These are phyloP conservation scores for Cotesia typhae DNA, from an alignment of 1,140 invertebrate genomes.

Conservation along the genomic window DNA sequence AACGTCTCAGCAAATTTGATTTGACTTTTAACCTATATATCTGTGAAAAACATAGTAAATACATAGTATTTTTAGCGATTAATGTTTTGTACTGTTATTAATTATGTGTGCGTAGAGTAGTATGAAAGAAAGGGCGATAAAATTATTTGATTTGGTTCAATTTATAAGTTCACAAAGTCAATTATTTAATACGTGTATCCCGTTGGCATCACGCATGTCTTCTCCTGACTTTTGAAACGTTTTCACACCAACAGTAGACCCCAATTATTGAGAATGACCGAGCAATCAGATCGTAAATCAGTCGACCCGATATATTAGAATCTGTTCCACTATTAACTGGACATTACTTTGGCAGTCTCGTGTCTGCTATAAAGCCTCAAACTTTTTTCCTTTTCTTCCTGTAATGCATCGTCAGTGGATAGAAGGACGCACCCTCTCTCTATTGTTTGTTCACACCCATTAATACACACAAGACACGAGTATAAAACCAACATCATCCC, in stretches of 20 bases:
- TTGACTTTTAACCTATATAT: constrained; percentile 3
- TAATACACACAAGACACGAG: constrained; percentile 10
- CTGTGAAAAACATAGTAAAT: background rate
- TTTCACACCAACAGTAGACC: constrained; percentile 46
- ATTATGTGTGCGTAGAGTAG: background rate
- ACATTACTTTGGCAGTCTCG: constrained; percentile 48
- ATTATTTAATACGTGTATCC: constrained; percentile 3
- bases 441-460: constrained; percentile 30
- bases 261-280: constrained; percentile 58
- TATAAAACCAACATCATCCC: constrained; percentile 45
- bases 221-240: constrained; percentile 43
- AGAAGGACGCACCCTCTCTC: constrained; percentile 45
- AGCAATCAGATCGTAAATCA: constrained; percentile 46
- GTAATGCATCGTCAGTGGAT: constrained; percentile 32
- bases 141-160: too few species aligned
- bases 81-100: too few species aligned
- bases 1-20: background rate
- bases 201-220: constrained; percentile 36
- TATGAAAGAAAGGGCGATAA: background rate
- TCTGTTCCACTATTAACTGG: constrained; percentile 48
- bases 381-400: constrained; percentile 31
- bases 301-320: constrained; percentile 46
- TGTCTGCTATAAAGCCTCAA: background rate
- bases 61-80: background rate
- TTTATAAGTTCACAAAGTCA: constrained; percentile 17